These are phyloP conservation scores for Cantharis rustica DNA, from an alignment of 2,888 invertebrate species.

Conservation along the genomic window DNA sequence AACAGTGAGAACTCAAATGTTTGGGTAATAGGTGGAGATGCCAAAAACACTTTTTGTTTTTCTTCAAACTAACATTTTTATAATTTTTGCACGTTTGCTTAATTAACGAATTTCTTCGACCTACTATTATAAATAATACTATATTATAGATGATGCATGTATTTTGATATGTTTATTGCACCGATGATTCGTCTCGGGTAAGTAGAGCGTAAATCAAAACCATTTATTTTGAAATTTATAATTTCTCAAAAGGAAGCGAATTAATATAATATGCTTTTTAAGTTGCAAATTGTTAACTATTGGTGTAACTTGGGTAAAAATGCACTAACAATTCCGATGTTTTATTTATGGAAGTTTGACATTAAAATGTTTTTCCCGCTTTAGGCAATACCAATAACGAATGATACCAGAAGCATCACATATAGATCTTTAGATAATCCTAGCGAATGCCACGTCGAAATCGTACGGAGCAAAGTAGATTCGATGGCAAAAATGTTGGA, in stretches of 20 bases:
- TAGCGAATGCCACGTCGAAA: slow-evolving; percentile 70
- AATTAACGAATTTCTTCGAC: not conserved
- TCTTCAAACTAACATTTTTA: not conserved
- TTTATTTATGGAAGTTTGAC: not conserved
- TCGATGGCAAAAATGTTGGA: slow-evolving; percentile 84
- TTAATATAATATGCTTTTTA: not conserved
- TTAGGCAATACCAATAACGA: slow-evolving; percentile 73
- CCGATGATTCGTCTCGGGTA: not conserved
- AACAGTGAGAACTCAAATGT: not conserved
- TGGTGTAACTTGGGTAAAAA: not conserved
- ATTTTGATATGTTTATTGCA: not conserved
- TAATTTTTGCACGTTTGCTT: not conserved
- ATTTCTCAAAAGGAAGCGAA: not conserved
- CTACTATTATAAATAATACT: not conserved
- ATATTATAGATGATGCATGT: not conserved
- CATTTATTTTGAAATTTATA: not conserved
- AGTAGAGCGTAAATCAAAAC: not conserved
- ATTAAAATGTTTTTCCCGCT: slow-evolving; percentile 1
- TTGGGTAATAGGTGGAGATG: slow-evolving; percentile 8
- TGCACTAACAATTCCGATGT: not conserved
- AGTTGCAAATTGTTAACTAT: not conserved
- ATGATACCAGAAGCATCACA: slow-evolving; percentile 69
- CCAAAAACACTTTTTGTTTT: slow-evolving; percentile 1
- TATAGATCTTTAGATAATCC: slow-evolving; percentile 75
- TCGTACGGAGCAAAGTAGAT: slow-evolving; percentile 77